Percentiles rank a stretch among this genome's conserved stretches.
Conservation (phyloP, 35 echinoderm and acorn worm genomes). For the Stichopus chloronotus region DNA sequence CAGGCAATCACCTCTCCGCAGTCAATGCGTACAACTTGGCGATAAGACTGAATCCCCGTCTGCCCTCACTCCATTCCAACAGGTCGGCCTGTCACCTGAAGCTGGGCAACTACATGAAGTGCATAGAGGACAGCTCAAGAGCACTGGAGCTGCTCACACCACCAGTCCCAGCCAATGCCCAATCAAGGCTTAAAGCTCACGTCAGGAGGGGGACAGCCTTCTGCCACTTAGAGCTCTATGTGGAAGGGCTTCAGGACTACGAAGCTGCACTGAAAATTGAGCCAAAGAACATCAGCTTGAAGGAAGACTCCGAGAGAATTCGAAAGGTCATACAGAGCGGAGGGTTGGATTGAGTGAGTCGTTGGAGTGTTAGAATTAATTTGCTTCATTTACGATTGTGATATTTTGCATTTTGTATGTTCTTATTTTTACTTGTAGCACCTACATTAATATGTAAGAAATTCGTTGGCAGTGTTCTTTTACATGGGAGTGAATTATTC, state of each 20-base stretch:
- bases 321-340: constrained; percentile 80
- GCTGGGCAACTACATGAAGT: constrained; percentile 94
- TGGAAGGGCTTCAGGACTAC: constrained; percentile 97
- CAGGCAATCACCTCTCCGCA: constrained; percentile 85
- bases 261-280: constrained; percentile 94
- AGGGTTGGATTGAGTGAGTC: neutral
- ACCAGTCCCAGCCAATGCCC: constrained; percentile 89
- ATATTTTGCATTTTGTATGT: too few species aligned
- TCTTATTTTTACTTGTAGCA: too few species aligned
- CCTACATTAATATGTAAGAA: too few species aligned
- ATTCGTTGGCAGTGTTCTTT: too few species aligned
- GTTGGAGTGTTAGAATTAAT: neutral
- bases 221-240: constrained; percentile 94
- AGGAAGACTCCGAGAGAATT: constrained; percentile 83
- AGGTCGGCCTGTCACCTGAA: constrained; percentile 93
- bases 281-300: constrained; percentile 72
- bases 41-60: constrained; percentile 73
- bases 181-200: constrained; percentile 79
- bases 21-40: constrained; percentile 98
- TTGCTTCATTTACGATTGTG: too few species aligned
- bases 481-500: too few species aligned
- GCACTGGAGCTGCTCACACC: constrained; percentile 91
- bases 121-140: constrained; percentile 94
- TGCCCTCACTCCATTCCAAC: constrained; percentile 84
- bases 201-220: constrained; percentile 91